A percentile compares a stretch with the other conserved stretches of the same genome.
These are phyloP conservation scores for Drosophila kikkawai DNA, from an alignment of 1,140 invertebrate species.

Conservation along the genomic window DNA sequence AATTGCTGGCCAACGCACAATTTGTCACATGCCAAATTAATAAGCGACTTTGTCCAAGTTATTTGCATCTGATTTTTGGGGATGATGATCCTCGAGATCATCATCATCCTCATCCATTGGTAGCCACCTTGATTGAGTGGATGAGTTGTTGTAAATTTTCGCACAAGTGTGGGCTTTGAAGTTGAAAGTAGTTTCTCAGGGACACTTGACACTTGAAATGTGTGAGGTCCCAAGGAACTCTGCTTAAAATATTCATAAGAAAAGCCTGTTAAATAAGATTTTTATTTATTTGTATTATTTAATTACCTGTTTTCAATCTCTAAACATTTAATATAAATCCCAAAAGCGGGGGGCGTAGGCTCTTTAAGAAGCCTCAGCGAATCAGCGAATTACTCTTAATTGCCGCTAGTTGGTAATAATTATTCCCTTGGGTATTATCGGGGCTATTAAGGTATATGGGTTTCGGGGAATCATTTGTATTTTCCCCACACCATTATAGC, in stretches of 20 bases:
- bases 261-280: background rate
- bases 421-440: slow-evolving; percentile 17
- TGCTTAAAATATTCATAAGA: background rate
- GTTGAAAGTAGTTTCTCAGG: slow-evolving; percentile 24
- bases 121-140: slow-evolving; percentile 66
- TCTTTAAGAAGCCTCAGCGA: slow-evolving; percentile 20
- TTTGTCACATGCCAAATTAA: slow-evolving; percentile 83
- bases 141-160: slow-evolving; percentile 33
- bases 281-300: background rate
- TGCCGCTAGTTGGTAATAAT: slow-evolving; percentile 59
- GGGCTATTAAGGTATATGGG: background rate
- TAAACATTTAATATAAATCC: slow-evolving; percentile 63
- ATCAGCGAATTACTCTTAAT: slow-evolving; percentile 50
- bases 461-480: background rate
- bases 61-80: slow-evolving; percentile 48
- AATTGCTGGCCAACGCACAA: slow-evolving; percentile 81
- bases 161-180: slow-evolving; percentile 5
- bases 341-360: slow-evolving; percentile 47
- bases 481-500: background rate
- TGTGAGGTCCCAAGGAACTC: slow-evolving; percentile 19
- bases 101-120: background rate
- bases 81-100: background rate
- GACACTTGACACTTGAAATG: slow-evolving; percentile 31
- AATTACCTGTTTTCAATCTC: slow-evolving; percentile 58
- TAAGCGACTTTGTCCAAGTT: slow-evolving; percentile 51